Evolutionary conservation across 2,113 vertebrate species (phyloP), one percentile per base, ranked within the genome.

Genomic region (Coptodon rendalli): DNA sequence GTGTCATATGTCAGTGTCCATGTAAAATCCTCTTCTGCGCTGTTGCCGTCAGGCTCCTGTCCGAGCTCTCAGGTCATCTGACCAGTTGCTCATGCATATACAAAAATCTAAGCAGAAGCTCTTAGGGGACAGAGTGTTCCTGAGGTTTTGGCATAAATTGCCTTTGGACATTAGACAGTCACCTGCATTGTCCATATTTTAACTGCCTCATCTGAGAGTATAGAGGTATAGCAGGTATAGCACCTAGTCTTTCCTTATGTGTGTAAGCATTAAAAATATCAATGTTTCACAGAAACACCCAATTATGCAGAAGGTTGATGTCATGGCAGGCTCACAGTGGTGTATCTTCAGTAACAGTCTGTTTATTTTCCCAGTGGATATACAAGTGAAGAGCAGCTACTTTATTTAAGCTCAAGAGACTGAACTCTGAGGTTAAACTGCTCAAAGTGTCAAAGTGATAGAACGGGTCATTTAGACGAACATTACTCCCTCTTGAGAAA

Each of bases 21-120:
- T 91, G 93, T 91, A 86, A 94, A 94, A 84, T 40, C 79, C 80
- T 87, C 48, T 89, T 84, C 86, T 52, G 83, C 52, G 5, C 76
- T 14, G 40, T 92, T 93, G 93, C 90, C 89, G 94, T 83, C 83
- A 86, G 68, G 66, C 22, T 56, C 22, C 11, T 56, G 54, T 56
- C 54, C 0, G 4, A 56, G 22, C 22, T 56, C 54, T 27, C 54
- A 56, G 22, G 22, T 56, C 54, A 56, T 56, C 22, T 56, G 53
- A 24, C 10, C 38, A 10, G 38, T 45, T 14, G 12, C 43, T 45
- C 43, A 6, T 45, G 3, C 19, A 38, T n/a, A 66, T 38, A 66
- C 61, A 66, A 8, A 38, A 13, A 38, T 66, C 61, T 66, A 38
- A 68, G 61, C 61, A 22, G 34, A 68, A 38, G 63, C 10, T 68